Evolutionary conservation across 1,140 invertebrate species (phyloP), one percentile per base, ranked within the genome.

Genomic region (Melipona quadrifasciata): DNA sequence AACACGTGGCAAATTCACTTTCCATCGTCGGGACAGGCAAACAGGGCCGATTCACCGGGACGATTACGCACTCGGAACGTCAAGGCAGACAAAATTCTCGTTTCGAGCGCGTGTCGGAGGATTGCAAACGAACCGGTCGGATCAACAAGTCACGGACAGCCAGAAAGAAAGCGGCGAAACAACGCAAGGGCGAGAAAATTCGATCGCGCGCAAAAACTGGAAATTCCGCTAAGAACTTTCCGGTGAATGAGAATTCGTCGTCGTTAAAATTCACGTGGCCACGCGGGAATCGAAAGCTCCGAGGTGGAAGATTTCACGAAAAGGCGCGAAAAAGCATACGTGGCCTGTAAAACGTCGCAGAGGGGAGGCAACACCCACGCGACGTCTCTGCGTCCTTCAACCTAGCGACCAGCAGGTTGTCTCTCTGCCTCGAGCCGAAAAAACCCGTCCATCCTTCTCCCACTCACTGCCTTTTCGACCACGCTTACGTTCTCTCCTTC

Each of bases 161-260:
- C 5, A 12, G n/a, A 21, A 3, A 24, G 24, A 16, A n/a, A 71
- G 39, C 21, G 39, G 39, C 1, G 1, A 21, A 34, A 39, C 2
- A 39, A 70, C 6, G 68, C n/a, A n/a, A n/a, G 21, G 21, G n/a
- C 12, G 27, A 47, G 39, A 6, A 17, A 65, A 65, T 4, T 16
- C 64, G 6, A 27, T 65, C 14, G 16, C n/a, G 10, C 16, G n/a
- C n/a, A n/a, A n/a, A n/a, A 8, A 14, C 16, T 17, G 47, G 0
- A 65, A 82, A 31, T 53, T 82, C 16, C 16, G 34, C 0, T 53
- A 65, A 31, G 31, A 71, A 57, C 24, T 82, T 70, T 78, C 24
- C n/a, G n/a, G n/a, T 65, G 27, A 55, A 76, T 55, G 24, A 75
- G 83, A 86, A 89, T 85, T 87, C 80, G 78, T 70, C 57, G 64